Evolutionary conservation across 1,140 invertebrate species (phyloP).

Genomic region (Drosophila kepulauana): DNA sequence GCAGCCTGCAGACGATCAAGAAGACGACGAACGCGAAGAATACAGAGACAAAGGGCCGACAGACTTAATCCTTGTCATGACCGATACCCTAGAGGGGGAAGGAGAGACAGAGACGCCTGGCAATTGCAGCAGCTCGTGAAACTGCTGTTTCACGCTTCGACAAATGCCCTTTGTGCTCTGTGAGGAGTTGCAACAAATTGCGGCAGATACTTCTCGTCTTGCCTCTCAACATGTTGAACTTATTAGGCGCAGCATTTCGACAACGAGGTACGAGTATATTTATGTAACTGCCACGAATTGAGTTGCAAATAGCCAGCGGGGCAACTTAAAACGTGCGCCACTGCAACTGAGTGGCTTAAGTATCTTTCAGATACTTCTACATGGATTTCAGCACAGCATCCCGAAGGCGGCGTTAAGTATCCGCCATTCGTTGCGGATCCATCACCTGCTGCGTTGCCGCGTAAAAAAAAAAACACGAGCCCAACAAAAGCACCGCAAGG

Average conservation of each 20-base stretch:
- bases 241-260: constrained; percentile 61
- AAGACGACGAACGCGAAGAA: constrained; percentile 1
- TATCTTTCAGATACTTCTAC: constrained; percentile 51
- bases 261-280: constrained; percentile 59
- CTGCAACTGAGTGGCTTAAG: constrained; percentile 42
- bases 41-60: constrained; percentile 42
- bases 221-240: constrained; percentile 41
- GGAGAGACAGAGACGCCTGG: constrained; percentile 9
- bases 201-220: constrained; percentile 40
- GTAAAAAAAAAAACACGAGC: constrained; percentile 25
- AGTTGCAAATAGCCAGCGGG: constrained; percentile 74
- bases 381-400: constrained; percentile 11
- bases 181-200: constrained; percentile 60
- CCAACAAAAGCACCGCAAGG: constrained; percentile 76
- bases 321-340: constrained; percentile 76
- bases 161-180: constrained; percentile 69
- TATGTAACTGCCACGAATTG: constrained; percentile 79
- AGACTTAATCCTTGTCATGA: constrained; percentile 59
- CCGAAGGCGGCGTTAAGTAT: constrained; percentile 70
- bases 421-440: constrained; percentile 58
- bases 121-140: constrained; percentile 72
- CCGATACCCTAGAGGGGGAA: constrained; percentile 7
- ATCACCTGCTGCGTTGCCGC: constrained; percentile 61
- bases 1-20: constrained; percentile 33
- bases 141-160: constrained; percentile 80